Evolutionary conservation across 2,888 invertebrate genomes (phyloP), one percentile per base, ranked within the genome.

Genomic region (Charanyca ferruginea): DNA sequence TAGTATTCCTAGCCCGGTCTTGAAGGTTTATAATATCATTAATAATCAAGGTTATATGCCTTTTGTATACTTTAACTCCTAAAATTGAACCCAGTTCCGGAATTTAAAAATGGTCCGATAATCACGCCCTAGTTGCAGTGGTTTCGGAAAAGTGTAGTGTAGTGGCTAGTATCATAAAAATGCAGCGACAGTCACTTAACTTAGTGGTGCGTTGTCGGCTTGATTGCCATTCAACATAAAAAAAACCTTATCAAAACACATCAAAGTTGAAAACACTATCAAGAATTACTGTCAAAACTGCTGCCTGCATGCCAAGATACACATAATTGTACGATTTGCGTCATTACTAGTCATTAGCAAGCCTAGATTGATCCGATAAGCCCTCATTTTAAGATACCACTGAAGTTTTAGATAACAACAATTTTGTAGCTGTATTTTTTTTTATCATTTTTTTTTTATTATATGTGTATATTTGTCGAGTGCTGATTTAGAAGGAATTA

Each of bases 321-420:
- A 73, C 44, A 66, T 73, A 74, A 83, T 83, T 71, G 57, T 78
- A 54, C 73, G 68, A 83, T 81, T 81, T 84, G 77, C 85, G 84
- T 84, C 80, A 86, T 72, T 66, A 18, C 25, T 9, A 48, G 20
- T 66, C 48, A 66, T 67, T 71, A 71, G 55, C 58, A 55, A 53
- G 59, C 65, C 69, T 73, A 71, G 71, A 80, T 80, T 72, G 70
- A 65, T 68, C 58, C 68, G 85, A 86, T 85, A 84, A 80, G 59
- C 44, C 49, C 25, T 6, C 22, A 20, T 49, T 55, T 60, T 69
- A 53, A 78, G 85, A 88, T 86, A 89, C 51, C 66, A 70, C 51
- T 80, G 77, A 79, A 77, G 82, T 77, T 81, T 80, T 75, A 82
- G 87, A 87, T 89, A 87, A 83, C 44, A 41, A 7, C 62, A 64